Conservation (phyloP, 2,797 vertebrate species). For the Merluccius polli region DNA sequence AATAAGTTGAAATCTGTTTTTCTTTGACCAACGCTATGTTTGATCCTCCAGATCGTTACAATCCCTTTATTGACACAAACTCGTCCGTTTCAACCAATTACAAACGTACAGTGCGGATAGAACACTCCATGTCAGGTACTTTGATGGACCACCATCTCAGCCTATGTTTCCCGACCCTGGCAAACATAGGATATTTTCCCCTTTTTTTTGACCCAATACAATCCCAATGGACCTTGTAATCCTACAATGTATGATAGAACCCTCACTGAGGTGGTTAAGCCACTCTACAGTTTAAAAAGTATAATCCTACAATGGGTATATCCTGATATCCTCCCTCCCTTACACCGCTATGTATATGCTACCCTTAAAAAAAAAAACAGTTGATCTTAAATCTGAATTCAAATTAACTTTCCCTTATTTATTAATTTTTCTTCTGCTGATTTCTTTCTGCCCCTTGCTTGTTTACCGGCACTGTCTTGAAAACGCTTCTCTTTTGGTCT, state of each 20-base stretch:
- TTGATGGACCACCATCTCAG: slow-evolving; percentile 73
- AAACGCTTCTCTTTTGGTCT: slow-evolving; percentile 50
- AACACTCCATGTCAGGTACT: slow-evolving; percentile 87
- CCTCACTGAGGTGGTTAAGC: slow-evolving; percentile 2
- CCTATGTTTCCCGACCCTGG: slow-evolving; percentile 66
- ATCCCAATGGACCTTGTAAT: slow-evolving; percentile 38
- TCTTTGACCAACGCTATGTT: slow-evolving; percentile 75
- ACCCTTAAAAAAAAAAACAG: not conserved
- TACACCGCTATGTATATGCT: not conserved
- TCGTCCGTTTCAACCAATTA: slow-evolving; percentile 83
- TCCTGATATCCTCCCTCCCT: slow-evolving; percentile 28
- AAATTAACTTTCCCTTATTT: slow-evolving; percentile 16
- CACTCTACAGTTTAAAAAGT: slow-evolving; percentile 26
- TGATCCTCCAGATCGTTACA: slow-evolving; percentile 88
- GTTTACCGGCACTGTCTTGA: slow-evolving; percentile 21
- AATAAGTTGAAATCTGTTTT: slow-evolving; percentile 57
- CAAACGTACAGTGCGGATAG: slow-evolving; percentile 83
- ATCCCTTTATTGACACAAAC: slow-evolving; percentile 86
- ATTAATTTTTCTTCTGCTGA: slow-evolving; percentile 37
- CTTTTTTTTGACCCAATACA: slow-evolving; percentile 37
- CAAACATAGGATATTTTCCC: slow-evolving; percentile 69
- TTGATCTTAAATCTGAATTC: not conserved
- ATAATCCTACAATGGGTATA: not conserved
- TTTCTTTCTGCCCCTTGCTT: slow-evolving; percentile 45
- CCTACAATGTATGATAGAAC: not conserved